Evolutionary conservation across 2,797 vertebrate genomes (phyloP).

Genomic region (Sebastes wilsoni): DNA sequence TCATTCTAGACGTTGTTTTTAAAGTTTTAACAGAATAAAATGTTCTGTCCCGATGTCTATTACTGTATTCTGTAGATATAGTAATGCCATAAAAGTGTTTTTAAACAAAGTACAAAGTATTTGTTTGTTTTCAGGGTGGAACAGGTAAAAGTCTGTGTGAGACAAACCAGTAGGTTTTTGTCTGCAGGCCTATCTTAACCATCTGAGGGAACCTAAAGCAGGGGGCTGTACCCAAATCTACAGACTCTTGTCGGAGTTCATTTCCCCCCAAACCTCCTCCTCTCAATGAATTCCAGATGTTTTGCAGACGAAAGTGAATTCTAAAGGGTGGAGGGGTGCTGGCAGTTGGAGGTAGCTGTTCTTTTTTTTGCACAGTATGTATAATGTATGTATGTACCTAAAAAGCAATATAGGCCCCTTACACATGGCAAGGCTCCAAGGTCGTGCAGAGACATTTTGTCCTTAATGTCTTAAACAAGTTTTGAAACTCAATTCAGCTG

Average conservation of each 20-base stretch:
- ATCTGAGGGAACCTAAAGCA: constrained; percentile 79
- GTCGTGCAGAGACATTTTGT: constrained; percentile 34
- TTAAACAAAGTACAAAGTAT: constrained; percentile 16
- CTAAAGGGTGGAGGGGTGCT: constrained; percentile 57
- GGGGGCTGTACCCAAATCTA: constrained; percentile 75
- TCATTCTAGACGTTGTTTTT: background rate
- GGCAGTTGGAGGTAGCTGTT: constrained; percentile 30
- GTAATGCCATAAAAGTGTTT: background rate
- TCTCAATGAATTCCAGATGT: constrained; percentile 91
- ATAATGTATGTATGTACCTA: constrained; percentile 53
- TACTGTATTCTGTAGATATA: background rate
- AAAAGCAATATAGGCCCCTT: constrained; percentile 24
- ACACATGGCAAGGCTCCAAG: constrained; percentile 42
- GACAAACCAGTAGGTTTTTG: constrained; percentile 81
- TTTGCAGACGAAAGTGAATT: constrained; percentile 74
- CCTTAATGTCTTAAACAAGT: constrained; percentile 36
- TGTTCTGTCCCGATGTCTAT: background rate
- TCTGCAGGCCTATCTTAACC: constrained; percentile 81
- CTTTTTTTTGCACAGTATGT: constrained; percentile 41
- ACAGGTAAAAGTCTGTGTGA: constrained; percentile 66
- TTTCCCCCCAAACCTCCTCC: constrained; percentile 69
- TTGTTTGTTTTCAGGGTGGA: constrained; percentile 49
- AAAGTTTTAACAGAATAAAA: background rate
- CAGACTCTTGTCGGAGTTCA: constrained; percentile 73
- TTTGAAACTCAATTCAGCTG: constrained; percentile 10